Percentiles rank a stretch among this genome's conserved stretches.
Evolutionary conservation across 2,888 invertebrate genomes (phyloP).

Genomic region (Podabrus alpinus): DNA sequence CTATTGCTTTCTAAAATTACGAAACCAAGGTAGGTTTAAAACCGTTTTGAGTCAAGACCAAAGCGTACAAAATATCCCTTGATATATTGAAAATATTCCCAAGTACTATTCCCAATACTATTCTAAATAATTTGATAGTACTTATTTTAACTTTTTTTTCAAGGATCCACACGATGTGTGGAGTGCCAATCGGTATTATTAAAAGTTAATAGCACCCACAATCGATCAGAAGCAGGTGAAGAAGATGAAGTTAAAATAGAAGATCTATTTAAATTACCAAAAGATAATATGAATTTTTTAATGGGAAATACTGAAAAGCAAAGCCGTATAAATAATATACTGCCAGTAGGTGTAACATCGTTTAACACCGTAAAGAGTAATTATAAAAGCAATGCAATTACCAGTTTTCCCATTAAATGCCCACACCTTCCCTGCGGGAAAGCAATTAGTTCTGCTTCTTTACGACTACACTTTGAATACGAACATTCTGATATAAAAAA

Average conservation of each 20-base stretch:
- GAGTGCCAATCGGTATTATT: slow-evolving; percentile 11
- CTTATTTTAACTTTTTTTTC: background rate
- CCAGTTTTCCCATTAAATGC: slow-evolving; percentile 10
- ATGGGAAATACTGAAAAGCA: background rate
- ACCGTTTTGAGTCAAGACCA: background rate
- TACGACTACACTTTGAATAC: slow-evolving; percentile 13
- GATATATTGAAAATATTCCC: no score
- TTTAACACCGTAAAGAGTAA: background rate
- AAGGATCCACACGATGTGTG: slow-evolving; percentile 4
- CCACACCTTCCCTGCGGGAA: slow-evolving; percentile 17
- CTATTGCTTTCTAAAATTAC: slow-evolving; percentile 8
- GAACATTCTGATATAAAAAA: slow-evolving; percentile 18
- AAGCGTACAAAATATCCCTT: no score
- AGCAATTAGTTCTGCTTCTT: slow-evolving; percentile 12
- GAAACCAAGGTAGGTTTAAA: slow-evolving; percentile 10
- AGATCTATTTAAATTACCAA: slow-evolving; percentile 14
- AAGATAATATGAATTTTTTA: slow-evolving; percentile 5
- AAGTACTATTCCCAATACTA: no score
- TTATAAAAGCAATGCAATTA: background rate
- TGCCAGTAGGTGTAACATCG: background rate
- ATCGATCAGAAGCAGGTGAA: background rate
- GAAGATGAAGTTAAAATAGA: slow-evolving; percentile 2
- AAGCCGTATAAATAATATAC: background rate
- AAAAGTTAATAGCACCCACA: slow-evolving; percentile 1
- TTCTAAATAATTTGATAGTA: no score